Conservation (phyloP, 2,888 invertebrate species). For the Oasisia sp. region DNA sequence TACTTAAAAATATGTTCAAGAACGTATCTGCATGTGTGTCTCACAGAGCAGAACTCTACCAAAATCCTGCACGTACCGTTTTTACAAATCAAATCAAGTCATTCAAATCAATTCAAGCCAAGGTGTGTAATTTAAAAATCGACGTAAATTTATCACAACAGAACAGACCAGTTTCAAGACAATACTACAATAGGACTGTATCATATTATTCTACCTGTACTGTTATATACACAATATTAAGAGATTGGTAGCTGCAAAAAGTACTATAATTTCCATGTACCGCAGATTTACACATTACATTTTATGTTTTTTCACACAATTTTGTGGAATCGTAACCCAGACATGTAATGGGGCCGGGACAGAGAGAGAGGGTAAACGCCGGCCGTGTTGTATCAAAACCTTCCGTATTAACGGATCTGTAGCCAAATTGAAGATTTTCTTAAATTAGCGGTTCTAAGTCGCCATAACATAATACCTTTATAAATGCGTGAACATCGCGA, state of each 20-base stretch:
- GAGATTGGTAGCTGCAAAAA: not conserved
- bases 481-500: slow-evolving; percentile 1
- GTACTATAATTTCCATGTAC: not conserved
- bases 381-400: not conserved
- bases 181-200: no score
- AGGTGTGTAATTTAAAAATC: no score
- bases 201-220: not conserved
- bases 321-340: not conserved
- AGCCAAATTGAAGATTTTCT: not conserved
- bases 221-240: not conserved
- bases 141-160: no score
- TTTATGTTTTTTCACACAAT: not conserved
- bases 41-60: not conserved
- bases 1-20: not conserved
- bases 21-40: not conserved
- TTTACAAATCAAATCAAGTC: not conserved
- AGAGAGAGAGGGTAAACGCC: not conserved
- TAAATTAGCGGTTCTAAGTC: not conserved
- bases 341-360: not conserved
- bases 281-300: not conserved
- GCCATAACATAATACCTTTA: not conserved
- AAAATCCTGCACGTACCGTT: not conserved
- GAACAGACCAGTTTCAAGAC: no score
- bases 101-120: no score
- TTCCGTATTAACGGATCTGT: not conserved